Evolutionary conservation across 2,797 vertebrate genomes (phyloP).

Genomic region (Coluber constrictor): DNA sequence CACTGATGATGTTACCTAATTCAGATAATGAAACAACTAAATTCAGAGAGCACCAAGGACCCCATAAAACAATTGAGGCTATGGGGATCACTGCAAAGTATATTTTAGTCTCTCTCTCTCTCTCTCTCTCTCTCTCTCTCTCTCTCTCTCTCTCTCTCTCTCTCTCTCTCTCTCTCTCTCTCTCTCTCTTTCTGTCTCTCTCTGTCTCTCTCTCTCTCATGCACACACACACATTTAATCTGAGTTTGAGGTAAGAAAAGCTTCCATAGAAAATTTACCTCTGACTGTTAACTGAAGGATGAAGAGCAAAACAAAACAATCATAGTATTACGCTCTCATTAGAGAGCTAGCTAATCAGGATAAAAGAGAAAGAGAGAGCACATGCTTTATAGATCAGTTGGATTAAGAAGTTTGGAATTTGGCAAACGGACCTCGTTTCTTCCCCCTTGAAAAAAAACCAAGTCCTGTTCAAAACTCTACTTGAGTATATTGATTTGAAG

Average conservation of each 20-base stretch:
- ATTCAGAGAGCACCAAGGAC: neutral
- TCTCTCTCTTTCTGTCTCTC: no score
- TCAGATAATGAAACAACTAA: neutral
- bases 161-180: no score
- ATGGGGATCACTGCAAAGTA: neutral
- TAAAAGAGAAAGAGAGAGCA: neutral
- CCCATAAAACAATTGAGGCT: neutral
- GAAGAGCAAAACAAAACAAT: neutral
- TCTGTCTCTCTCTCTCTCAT: no score
- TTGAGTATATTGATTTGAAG: constrained; percentile 57
- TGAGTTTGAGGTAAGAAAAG: neutral
- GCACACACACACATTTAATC: neutral
- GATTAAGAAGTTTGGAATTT: constrained; percentile 48
- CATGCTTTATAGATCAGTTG: constrained; percentile 1
- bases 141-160: no score
- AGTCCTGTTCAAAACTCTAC: constrained; percentile 57
- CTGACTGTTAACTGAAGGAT: neutral
- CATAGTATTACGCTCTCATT: rapidly evolving
- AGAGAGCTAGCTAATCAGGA: neutral
- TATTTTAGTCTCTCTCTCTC: neutral
- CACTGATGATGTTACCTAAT: neutral
- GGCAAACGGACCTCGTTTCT: constrained; percentile 53
- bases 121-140: no score
- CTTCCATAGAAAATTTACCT: neutral
- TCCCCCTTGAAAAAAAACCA: neutral